Percentiles rank a stretch among this genome's conserved stretches.
phyloP scores from a whole-genome alignment of 2,888 invertebrate species.

The Nycteola revayana region DNA sequence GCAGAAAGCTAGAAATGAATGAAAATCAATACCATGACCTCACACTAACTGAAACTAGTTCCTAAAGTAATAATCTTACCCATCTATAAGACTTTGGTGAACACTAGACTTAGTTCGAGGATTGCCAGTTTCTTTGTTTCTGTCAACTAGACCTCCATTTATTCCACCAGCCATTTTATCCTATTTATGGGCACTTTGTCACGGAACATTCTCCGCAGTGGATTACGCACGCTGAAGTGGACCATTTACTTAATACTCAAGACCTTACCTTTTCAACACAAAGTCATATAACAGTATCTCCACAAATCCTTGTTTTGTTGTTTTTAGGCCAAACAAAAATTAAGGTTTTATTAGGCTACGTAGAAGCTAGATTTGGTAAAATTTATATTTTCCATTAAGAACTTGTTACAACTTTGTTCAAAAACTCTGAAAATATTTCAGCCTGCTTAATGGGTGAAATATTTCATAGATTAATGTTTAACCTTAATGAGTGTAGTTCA shows the following conservation, averaged over 20 bases:
- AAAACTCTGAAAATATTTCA: no score
- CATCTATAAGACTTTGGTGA: slow-evolving; percentile 25
- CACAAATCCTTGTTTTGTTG: slow-evolving; percentile 13
- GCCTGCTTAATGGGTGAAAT: no score
- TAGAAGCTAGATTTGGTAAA: no score
- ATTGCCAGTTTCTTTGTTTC: slow-evolving; percentile 48
- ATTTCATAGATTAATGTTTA: no score
- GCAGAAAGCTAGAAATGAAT: no score
- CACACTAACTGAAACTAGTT: no score
- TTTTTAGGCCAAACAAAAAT: no score
- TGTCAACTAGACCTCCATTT: slow-evolving; percentile 44
- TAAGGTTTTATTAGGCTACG: no score
- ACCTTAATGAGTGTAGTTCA: slow-evolving; percentile 13
- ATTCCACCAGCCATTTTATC: slow-evolving; percentile 40
- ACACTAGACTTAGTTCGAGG: slow-evolving; percentile 36
- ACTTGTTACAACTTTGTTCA: no score
- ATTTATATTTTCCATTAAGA: no score
- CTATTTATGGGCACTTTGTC: slow-evolving; percentile 54
- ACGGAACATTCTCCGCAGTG: slow-evolving; percentile 36
- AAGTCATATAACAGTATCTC: slow-evolving; percentile 11
- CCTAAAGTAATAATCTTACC: no score
- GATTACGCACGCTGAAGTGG: slow-evolving; percentile 33
- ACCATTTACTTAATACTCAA: slow-evolving; percentile 35
- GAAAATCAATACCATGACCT: no score
- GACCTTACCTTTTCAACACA: slow-evolving; percentile 18